Percentiles rank a stretch among this genome's conserved stretches.
Conservation (phyloP, 2,888 invertebrate genomes). For the Acronicta psi region DNA sequence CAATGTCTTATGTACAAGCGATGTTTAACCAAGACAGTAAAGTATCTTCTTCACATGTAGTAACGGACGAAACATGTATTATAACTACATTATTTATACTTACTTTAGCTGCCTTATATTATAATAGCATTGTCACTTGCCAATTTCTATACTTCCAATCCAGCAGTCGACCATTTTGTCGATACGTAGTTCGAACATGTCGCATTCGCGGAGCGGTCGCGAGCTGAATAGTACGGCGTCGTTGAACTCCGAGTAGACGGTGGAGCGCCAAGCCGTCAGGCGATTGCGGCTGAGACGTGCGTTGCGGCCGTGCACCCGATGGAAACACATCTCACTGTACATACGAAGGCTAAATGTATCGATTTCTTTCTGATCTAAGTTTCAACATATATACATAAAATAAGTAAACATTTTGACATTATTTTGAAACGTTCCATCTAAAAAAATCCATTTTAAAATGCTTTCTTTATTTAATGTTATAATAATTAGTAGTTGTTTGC, state of each 20-base stretch:
- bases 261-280: conserved; percentile 95
- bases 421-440: no score
- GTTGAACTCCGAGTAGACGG: conserved; percentile 97
- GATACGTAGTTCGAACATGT: conserved; percentile 96
- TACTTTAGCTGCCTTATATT: neutral
- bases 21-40: no score
- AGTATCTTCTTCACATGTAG: no score
- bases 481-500: no score
- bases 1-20: no score
- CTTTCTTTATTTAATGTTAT: no score
- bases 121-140: conserved; percentile 77
- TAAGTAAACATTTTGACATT: no score
- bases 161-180: conserved; percentile 97
- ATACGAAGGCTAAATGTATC: conserved; percentile 1
- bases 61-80: no score
- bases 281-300: conserved; percentile 95
- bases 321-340: conserved; percentile 94
- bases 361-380: no score
- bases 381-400: no score
- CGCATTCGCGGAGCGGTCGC: conserved; percentile 95
- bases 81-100: no score
- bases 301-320: conserved; percentile 96
- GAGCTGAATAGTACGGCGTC: conserved; percentile 98
- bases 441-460: no score
- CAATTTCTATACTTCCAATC: conserved; percentile 97